A percentile compares a stretch with the other conserved stretches of the same genome.
phyloP scores from a whole-genome alignment of 2,113 vertebrate genomes.

The Eudyptes chrysolophus region DNA sequence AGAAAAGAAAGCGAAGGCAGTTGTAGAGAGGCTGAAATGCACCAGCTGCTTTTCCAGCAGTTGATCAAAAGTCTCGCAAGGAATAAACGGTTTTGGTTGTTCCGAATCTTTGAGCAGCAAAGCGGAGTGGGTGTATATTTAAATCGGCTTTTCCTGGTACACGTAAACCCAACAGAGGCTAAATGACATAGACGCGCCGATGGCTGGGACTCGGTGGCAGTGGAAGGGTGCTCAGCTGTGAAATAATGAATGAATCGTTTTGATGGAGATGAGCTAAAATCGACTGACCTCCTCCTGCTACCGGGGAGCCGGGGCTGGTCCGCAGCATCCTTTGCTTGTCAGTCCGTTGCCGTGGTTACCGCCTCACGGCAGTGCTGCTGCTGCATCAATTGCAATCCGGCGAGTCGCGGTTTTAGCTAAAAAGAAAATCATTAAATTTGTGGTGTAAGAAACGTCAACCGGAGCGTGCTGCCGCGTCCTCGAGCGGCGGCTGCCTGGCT shows the following conservation, averaged over 20 bases:
- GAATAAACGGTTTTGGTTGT: too few species aligned
- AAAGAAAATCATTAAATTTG: not conserved
- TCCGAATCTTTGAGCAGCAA: accelerated
- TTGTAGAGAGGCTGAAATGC: not conserved
- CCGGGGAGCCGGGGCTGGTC: not conserved
- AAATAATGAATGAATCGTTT: not conserved
- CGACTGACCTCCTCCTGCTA: constrained; percentile 59
- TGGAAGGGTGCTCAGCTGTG: not conserved
- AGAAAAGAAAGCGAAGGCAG: not conserved
- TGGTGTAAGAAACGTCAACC: accelerated
- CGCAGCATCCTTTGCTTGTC: constrained; percentile 43
- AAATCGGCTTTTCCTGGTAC: too few species aligned
- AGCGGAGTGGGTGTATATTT: accelerated
- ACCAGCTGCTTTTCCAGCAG: not conserved
- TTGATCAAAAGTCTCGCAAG: not conserved
- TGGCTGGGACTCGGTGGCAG: too few species aligned
- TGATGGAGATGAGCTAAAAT: not conserved
- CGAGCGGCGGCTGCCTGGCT: not conserved
- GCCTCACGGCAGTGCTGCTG: not conserved
- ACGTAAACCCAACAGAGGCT: not conserved
- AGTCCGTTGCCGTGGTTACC: constrained; percentile 63
- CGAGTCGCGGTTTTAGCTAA: not conserved
- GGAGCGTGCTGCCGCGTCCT: not conserved
- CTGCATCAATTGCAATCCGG: not conserved
- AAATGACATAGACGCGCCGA: not conserved